Evolutionary conservation across 2,797 vertebrate genomes (phyloP), one percentile per base, ranked within the genome.

Genomic region (Myotis myotis): DNA sequence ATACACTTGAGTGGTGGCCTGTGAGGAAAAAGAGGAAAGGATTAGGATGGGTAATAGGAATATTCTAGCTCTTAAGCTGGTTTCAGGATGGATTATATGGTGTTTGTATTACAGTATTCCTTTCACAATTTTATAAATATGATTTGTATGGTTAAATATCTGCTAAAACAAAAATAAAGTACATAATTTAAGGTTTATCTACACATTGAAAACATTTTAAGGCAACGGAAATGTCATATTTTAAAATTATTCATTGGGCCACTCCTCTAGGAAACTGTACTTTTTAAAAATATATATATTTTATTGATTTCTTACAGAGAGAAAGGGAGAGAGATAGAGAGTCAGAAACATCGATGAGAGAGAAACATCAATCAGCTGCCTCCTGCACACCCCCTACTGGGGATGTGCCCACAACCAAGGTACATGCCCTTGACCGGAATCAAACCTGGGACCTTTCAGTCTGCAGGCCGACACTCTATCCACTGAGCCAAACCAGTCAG

Each of bases 161-260:
- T 91, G 57, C 51, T 96, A 80, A 94, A 90, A 87, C 28, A 93
- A 74, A 8, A 88, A 41, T 38, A 25, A 86, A 68, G 76, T 17
- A 70, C 13, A 44, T 78, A 82, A 76, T 49, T 88, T 57, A 82
- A 94, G 85, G 23, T 75, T 62, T 91, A 71, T 74, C 10, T 88
- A 62, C 8, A 91, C 92, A 81, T 70, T 88, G 8, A 84, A 91
- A 87, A 75, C 38, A 89, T 83, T 86, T 89, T 89, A 94, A 95
- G 91, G 60, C 36, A 96, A 76, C 79, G 12, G 51, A 89, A 90
- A 55, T 47, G 20, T 76, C 16, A 66, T 25, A 33, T 92, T 90
- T 95, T 89, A 76, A 89, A 87, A 87, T 87, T 71, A 64, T 83
- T 66, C 74, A 79, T 86, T 91, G 87, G 70, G 23, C 20, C 49